These are phyloP conservation scores for Tenthredo mesomela DNA, from an alignment of 2,888 invertebrate genomes.

Conservation along the genomic window DNA sequence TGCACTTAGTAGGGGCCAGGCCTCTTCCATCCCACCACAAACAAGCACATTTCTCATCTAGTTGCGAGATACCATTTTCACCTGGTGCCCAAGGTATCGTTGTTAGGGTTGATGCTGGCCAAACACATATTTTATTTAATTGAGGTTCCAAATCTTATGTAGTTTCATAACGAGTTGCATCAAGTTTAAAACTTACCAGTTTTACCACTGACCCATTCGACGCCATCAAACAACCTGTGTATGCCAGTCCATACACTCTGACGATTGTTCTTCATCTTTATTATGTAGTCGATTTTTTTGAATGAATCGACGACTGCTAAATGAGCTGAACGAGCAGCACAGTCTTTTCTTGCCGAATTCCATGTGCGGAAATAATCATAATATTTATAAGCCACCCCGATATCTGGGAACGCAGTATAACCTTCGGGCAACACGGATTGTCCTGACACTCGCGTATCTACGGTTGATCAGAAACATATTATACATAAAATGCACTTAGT, in stretches of 20 bases:
- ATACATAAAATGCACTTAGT: neutral
- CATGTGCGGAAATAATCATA: neutral
- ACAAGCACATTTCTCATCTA: neutral
- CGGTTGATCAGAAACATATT: neutral
- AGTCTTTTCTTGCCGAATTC: constrained; percentile 4
- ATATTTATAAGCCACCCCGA: constrained; percentile 1
- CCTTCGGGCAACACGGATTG: neutral
- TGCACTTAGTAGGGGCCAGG: neutral
- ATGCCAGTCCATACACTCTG: neutral
- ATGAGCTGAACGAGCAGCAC: neutral
- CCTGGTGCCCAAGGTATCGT: neutral
- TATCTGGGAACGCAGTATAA: neutral
- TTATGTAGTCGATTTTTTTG: neutral
- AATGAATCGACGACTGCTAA: constrained; percentile 13
- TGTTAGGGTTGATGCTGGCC: neutral
- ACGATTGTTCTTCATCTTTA: neutral
- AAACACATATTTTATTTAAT: neutral
- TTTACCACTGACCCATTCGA: neutral
- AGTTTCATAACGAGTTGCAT: neutral
- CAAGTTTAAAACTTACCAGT: neutral
- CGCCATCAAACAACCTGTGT: neutral
- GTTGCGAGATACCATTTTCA: neutral
- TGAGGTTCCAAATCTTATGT: neutral
- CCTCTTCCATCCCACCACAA: neutral
- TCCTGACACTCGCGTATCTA: neutral